Base-by-base conservation (phyloP, 2,888 invertebrate genomes). In the Cotesia congregata region DNA sequence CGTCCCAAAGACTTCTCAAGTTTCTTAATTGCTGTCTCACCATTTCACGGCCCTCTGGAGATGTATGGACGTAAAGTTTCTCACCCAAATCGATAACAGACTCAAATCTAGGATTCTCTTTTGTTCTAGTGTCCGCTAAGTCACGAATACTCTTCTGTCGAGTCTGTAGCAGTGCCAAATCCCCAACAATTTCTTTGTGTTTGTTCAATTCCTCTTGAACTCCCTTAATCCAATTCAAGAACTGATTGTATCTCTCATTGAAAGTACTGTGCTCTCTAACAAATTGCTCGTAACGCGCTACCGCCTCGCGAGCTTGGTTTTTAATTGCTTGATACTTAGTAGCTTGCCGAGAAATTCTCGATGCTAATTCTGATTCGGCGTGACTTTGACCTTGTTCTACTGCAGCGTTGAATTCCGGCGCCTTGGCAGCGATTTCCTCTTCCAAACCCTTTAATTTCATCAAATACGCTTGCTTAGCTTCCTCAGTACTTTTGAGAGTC, bases 11-110 rank as follows among this genome's bases (percentile, higher is more conserved):
- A 0, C 95, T 94, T 82, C 97, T 92, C 71, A 98, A 91, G 79
- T 94, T 93, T 80, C 96, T 92, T 72, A 98, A 91, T 86, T 97
- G 97, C 86, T 97, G 96, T 12, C 98, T 92, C 76, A 98, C 95
- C 4, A 95, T 93, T 91, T 98, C 98, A 83, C 98, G 93, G 1
- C 98, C 98, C 85, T 98, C 97, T 0, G 98, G 97, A 70, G 97
- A 97, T 0, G 98, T 98, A 85, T 97, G 97, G 0, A 95, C 93
- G 85, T 98, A 98, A 0, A 98, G 90, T 88, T 96, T 96, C 90
- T 98, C 98, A 1, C 98, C 98, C 50, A 95, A 92, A 84, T 97
- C 97, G 9, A 97, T 92, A 5, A 97, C 92, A 67, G 94, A 93
- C 88, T 97, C 97, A 86, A 98, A 96, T 60, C 92, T 92, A 0